Evolutionary conservation across 2,888 invertebrate species (phyloP).

Genomic region (Hirtodrosophila alboralis): DNA sequence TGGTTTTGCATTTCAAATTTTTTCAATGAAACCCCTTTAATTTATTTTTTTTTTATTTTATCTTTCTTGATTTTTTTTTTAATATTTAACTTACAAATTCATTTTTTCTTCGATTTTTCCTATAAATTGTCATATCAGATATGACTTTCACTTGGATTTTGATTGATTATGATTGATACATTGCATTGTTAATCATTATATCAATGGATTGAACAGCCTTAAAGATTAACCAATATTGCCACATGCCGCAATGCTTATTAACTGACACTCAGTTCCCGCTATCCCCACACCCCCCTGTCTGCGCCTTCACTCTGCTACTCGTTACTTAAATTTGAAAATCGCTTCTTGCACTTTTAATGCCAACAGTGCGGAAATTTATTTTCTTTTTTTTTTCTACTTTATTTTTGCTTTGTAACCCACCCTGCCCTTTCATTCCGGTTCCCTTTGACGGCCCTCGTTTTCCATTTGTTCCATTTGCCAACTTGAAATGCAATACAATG

Average conservation of each 20-base stretch:
- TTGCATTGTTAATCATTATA: too few species aligned
- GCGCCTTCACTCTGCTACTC: background rate
- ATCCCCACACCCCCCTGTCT: slow-evolving; percentile 5
- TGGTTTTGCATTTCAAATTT: too few species aligned
- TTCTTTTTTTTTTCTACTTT: slow-evolving; percentile 35
- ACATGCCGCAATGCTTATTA: slow-evolving; percentile 37
- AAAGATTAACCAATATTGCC: slow-evolving; percentile 18
- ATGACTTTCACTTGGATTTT: slow-evolving; percentile 27
- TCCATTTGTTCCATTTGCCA: slow-evolving; percentile 66
- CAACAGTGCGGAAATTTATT: slow-evolving; percentile 61
- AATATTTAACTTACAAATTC: too few species aligned
- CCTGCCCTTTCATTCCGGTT: slow-evolving; percentile 7
- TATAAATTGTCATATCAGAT: slow-evolving; percentile 9
- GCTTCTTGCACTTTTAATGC: slow-evolving; percentile 60
- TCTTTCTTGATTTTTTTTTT: too few species aligned
- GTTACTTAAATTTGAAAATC: slow-evolving; percentile 28
- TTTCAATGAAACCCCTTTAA: too few species aligned
- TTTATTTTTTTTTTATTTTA: too few species aligned
- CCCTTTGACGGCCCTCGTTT: slow-evolving; percentile 37
- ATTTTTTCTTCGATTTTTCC: slow-evolving; percentile 32
- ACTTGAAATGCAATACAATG: slow-evolving; percentile 75
- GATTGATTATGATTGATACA: slow-evolving; percentile 56
- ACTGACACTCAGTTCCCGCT: slow-evolving; percentile 18
- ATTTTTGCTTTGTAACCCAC: slow-evolving; percentile 24
- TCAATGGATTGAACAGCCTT: slow-evolving; percentile 30